Evolutionary conservation across 2,888 invertebrate species (phyloP).

Genomic region (Cremastobaeus sp.): DNA sequence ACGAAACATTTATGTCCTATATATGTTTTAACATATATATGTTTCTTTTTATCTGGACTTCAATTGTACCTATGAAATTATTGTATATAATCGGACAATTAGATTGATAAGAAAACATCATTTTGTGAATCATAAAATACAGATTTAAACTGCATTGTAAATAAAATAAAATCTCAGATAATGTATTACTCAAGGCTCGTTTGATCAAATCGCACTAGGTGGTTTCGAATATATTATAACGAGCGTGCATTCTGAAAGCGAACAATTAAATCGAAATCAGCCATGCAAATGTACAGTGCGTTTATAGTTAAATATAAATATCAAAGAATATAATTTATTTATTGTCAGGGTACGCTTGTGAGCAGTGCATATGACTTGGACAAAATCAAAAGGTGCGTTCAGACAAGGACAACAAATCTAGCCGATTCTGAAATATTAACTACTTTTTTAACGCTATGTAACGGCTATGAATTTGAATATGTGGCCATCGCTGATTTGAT

Average conservation of each 20-base stretch:
- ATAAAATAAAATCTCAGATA: no score
- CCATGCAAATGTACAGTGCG: not conserved
- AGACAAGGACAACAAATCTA: slow-evolving; percentile 1
- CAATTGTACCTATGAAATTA: no score
- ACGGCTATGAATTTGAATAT: slow-evolving; percentile 20
- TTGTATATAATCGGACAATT: no score
- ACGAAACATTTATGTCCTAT: no score
- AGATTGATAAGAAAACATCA: no score
- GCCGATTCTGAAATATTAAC: slow-evolving; percentile 30
- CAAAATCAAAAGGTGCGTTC: slow-evolving; percentile 14
- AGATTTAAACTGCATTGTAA: no score
- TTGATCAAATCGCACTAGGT: no score
- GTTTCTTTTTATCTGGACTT: no score
- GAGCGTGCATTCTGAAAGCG: slow-evolving; percentile 6
- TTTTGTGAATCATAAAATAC: no score
- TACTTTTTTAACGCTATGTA: slow-evolving; percentile 25
- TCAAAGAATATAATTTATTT: slow-evolving; percentile 30
- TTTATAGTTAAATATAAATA: slow-evolving; percentile 21
- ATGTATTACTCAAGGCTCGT: no score
- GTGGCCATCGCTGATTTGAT: slow-evolving; percentile 36
- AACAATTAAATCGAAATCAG: slow-evolving; percentile 10
- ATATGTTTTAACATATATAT: no score
- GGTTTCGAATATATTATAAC: not conserved
- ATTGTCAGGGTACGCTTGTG: no score
- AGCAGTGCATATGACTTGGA: slow-evolving; percentile 21